These are phyloP conservation scores for Drosophila stalkeri DNA, from an alignment of 2,888 invertebrate genomes.

Conservation along the genomic window DNA sequence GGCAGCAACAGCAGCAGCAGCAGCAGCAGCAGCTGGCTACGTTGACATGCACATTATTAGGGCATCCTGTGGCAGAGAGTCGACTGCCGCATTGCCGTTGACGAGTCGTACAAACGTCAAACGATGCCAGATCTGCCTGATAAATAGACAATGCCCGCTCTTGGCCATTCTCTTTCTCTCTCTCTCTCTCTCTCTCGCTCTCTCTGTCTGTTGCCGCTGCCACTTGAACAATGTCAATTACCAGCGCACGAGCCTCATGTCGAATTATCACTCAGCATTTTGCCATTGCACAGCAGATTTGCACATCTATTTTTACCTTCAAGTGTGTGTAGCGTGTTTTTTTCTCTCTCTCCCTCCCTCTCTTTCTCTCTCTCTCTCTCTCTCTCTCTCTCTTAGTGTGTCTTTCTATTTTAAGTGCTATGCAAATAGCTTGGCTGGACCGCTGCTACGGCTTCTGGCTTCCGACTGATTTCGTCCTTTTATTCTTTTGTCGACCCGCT, in stretches of 20 bases:
- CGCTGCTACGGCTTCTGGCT: slow-evolving; percentile 43
- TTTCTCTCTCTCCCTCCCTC: slow-evolving; percentile 2
- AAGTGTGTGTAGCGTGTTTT: slow-evolving; percentile 5
- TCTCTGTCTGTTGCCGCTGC: not conserved
- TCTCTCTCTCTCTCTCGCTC: not conserved
- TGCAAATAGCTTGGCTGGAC: slow-evolving; percentile 62
- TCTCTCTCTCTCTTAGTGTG: slow-evolving; percentile 21
- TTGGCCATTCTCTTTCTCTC: not conserved
- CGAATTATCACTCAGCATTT: slow-evolving; percentile 65
- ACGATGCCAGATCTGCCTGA: slow-evolving; percentile 37
- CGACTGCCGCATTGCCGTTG: slow-evolving; percentile 54
- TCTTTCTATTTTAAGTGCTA: slow-evolving; percentile 70
- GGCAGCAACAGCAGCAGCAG: not conserved
- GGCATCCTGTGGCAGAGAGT: slow-evolving; percentile 27
- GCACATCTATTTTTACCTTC: slow-evolving; percentile 52
- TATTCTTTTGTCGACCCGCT: slow-evolving; percentile 59
- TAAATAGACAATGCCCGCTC: slow-evolving; percentile 34
- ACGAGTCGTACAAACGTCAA: slow-evolving; percentile 20
- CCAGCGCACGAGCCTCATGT: slow-evolving; percentile 60
- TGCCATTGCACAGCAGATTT: slow-evolving; percentile 55
- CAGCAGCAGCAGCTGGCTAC: slow-evolving; percentile 24
- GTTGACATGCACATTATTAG: slow-evolving; percentile 53
- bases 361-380: slow-evolving; percentile 7
- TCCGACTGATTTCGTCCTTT: slow-evolving; percentile 61
- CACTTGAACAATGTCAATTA: slow-evolving; percentile 64